phyloP scores from a whole-genome alignment of 2,113 vertebrate genomes.

The Cyprinodon variegatus region DNA sequence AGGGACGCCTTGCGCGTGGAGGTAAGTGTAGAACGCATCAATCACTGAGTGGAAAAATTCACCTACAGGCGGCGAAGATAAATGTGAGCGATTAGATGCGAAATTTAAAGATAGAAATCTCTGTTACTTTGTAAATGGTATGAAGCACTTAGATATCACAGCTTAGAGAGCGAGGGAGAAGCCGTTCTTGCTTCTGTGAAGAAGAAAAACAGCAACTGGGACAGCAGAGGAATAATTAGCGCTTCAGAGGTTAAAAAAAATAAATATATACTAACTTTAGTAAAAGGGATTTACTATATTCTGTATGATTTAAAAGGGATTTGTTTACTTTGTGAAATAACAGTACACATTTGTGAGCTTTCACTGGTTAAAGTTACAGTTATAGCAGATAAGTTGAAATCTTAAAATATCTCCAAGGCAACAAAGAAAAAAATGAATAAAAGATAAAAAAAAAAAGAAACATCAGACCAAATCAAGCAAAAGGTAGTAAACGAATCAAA shows the following conservation, averaged over 20 bases:
- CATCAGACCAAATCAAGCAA: neutral
- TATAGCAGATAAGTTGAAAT: neutral
- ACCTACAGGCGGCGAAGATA: neutral
- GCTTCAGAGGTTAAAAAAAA: neutral
- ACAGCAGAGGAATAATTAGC: neutral
- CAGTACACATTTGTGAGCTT: neutral
- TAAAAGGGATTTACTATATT: neutral
- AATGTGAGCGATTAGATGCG: neutral
- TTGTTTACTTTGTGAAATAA: neutral
- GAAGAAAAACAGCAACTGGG: neutral
- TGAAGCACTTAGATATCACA: neutral
- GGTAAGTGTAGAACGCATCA: neutral
- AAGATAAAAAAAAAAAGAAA: neutral
- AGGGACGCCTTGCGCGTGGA: slow-evolving; percentile 4
- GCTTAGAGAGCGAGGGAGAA: neutral
- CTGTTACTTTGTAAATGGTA: neutral
- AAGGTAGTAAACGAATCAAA: neutral
- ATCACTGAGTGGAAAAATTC: neutral
- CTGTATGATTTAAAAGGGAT: neutral
- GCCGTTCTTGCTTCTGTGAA: neutral
- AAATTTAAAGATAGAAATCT: slow-evolving; percentile 13
- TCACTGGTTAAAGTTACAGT: neutral
- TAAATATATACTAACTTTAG: neutral
- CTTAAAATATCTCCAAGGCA: neutral
- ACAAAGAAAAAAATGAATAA: neutral